phyloP scores from a whole-genome alignment of 1,140 invertebrate species.

The Papilio polyxenes region DNA sequence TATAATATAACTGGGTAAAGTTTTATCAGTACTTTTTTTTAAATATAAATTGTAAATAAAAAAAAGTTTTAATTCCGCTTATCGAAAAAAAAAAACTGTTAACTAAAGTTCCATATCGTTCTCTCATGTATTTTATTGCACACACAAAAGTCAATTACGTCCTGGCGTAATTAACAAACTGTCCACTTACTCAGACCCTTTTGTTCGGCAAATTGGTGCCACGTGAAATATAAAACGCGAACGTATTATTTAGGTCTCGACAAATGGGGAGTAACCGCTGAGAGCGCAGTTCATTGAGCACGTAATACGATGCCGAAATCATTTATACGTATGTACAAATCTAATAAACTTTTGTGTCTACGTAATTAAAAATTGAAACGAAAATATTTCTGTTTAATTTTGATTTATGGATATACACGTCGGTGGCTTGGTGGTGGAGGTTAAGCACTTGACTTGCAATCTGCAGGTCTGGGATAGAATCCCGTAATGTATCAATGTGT shows the following conservation, averaged over 20 bases:
- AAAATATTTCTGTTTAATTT: background rate
- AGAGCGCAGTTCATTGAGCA: constrained; percentile 11
- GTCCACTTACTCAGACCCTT: constrained; percentile 20
- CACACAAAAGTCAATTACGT: constrained; percentile 24
- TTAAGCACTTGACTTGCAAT: too few relatives aligned
- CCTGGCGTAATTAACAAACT: constrained; percentile 2
- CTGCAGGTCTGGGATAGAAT: too few relatives aligned
- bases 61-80: background rate
- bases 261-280: constrained; percentile 2
- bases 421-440: too few relatives aligned
- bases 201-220: constrained; percentile 21
- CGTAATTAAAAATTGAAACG: background rate
- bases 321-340: constrained; percentile 5
- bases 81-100: background rate
- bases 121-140: background rate
- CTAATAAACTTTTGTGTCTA: background rate
- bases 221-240: constrained; percentile 23
- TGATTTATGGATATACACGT: background rate
- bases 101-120: background rate
- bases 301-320: background rate
- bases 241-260: background rate
- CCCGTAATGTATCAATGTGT: too few relatives aligned
- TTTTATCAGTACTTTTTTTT: too few relatives aligned
- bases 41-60: background rate
- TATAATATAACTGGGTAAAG: too few relatives aligned